These are phyloP conservation scores for Drosophila lowei DNA, from an alignment of 1,140 invertebrate species.

Conservation along the genomic window DNA sequence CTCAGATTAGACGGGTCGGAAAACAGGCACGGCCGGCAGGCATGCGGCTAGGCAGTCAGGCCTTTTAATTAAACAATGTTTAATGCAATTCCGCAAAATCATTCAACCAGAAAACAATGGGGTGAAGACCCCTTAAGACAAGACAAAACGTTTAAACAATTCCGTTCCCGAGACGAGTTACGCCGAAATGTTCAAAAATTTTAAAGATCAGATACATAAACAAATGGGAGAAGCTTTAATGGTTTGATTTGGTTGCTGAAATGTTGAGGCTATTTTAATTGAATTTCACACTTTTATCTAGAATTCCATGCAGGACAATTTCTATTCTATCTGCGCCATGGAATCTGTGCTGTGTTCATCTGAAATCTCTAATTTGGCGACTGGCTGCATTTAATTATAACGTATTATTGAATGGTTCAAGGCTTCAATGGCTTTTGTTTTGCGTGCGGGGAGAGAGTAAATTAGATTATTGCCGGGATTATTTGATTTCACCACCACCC, in stretches of 20 bases:
- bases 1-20: slow-evolving; percentile 36
- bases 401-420: slow-evolving; percentile 55
- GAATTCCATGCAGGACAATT: too few relatives aligned
- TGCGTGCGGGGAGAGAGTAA: slow-evolving; percentile 11
- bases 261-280: too few relatives aligned
- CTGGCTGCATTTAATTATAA: slow-evolving; percentile 43
- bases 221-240: neutral
- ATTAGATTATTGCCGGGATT: slow-evolving; percentile 51
- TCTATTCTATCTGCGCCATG: too few relatives aligned
- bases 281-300: too few relatives aligned
- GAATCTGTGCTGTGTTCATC: too few relatives aligned
- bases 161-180: slow-evolving; percentile 18
- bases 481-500: slow-evolving; percentile 47
- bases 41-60: slow-evolving; percentile 26
- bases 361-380: slow-evolving; percentile 19
- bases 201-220: neutral
- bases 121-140: slow-evolving; percentile 19
- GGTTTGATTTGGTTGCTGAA: slow-evolving; percentile 5
- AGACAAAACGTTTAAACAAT: slow-evolving; percentile 1
- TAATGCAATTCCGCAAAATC: slow-evolving; percentile 60
- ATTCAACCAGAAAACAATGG: slow-evolving; percentile 54
- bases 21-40: slow-evolving; percentile 10
- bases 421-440: slow-evolving; percentile 19
- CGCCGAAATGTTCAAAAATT: slow-evolving; percentile 8
- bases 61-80: slow-evolving; percentile 66